Percentiles rank a stretch among this genome's conserved stretches.
These are phyloP conservation scores for Holothuria scabra DNA, from an alignment of 53 echinoderm and acorn worm genomes.

Conservation along the genomic window DNA sequence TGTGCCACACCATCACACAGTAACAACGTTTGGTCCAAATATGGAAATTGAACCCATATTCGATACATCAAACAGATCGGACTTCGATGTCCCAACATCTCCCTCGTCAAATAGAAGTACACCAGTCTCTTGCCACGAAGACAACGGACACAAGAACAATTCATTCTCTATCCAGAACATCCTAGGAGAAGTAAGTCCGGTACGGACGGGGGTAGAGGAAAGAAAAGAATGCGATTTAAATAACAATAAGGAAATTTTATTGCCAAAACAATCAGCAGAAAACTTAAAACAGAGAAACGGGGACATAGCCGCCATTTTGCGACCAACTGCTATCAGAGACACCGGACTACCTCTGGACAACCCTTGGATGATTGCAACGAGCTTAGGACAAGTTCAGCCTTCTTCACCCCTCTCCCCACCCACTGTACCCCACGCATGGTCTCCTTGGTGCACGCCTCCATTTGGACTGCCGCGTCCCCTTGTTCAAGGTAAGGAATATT, in stretches of 20 bases:
- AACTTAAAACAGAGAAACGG: neutral
- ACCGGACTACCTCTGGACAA: slow-evolving; percentile 13
- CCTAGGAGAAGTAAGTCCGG: neutral
- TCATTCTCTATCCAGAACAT: slow-evolving; percentile 26
- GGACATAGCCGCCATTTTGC: slow-evolving; percentile 16
- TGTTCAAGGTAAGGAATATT: slow-evolving; percentile 18
- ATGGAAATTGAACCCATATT: too few relatives aligned
- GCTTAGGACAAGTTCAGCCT: slow-evolving; percentile 7
- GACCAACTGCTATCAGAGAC: slow-evolving; percentile 21
- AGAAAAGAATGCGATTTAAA: neutral
- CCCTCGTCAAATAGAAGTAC: slow-evolving; percentile 11
- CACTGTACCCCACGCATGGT: slow-evolving; percentile 56
- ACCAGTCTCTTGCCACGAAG: slow-evolving; percentile 11
- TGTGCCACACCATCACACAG: too few relatives aligned
- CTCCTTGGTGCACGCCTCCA: slow-evolving; percentile 56
- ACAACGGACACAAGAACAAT: slow-evolving; percentile 12
- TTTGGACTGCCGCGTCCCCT: slow-evolving; percentile 27
- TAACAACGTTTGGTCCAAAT: too few relatives aligned
- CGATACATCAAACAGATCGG: neutral
- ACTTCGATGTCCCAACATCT: neutral
- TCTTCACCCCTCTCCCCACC: slow-evolving; percentile 51
- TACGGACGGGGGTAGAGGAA: too few relatives aligned
- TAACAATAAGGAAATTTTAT: slow-evolving; percentile 11
- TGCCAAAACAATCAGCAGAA: neutral
- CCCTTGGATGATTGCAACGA: slow-evolving; percentile 14